Evolutionary conservation across 2,888 invertebrate species (phyloP).

Genomic region (Disparrhopalites patrizii): DNA sequence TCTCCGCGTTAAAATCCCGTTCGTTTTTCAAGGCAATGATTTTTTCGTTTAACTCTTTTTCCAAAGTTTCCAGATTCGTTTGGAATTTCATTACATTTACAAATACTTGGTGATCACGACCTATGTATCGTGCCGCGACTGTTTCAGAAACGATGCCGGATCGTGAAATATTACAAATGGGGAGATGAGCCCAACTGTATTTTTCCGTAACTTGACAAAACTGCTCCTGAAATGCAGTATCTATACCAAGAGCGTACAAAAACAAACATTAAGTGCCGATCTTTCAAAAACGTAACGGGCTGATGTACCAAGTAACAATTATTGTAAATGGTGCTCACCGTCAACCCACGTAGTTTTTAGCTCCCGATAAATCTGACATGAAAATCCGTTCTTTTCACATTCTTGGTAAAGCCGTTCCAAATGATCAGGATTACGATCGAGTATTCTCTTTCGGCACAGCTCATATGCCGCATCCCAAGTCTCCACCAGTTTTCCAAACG

Average conservation of each 20-base stretch:
- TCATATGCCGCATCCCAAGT: conserved; percentile 16
- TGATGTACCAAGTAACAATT: background rate
- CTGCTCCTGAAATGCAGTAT: background rate
- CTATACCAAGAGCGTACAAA: background rate
- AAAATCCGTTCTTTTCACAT: conserved; percentile 13
- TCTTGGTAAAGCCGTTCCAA: conserved; percentile 13
- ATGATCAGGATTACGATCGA: background rate
- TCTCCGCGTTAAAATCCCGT: conserved; percentile 4
- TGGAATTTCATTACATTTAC: conserved; percentile 1
- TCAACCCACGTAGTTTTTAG: background rate
- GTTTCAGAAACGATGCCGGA: background rate
- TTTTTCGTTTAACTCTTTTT: conserved; percentile 12
- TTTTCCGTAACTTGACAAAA: conserved; percentile 6
- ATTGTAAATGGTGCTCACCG: background rate
- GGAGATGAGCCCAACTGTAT: conserved; percentile 11
- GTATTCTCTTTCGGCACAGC: background rate
- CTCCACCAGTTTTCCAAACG: background rate
- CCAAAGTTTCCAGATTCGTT: background rate
- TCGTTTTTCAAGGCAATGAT: background rate
- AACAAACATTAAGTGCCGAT: no score
- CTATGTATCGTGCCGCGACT: background rate
- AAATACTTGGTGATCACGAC: background rate
- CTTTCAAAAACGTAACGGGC: background rate
- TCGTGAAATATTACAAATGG: background rate
- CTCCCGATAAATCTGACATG: conserved; percentile 2